Conservation (phyloP, 2,797 vertebrate genomes). For the Ptychadena robeensis region DNA sequence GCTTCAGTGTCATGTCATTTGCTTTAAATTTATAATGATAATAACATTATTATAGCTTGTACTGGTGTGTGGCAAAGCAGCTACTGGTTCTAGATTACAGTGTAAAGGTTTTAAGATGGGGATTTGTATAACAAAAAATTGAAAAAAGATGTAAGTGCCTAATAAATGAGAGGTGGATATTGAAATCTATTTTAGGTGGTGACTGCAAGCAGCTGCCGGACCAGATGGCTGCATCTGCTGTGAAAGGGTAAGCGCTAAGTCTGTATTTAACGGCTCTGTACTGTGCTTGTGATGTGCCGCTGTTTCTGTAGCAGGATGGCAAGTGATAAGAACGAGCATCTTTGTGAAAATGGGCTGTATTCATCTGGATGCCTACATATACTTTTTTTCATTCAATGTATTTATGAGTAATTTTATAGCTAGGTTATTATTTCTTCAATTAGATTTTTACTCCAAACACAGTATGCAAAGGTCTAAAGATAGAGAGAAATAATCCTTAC, state of each 20-base stretch:
- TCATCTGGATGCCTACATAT: not conserved
- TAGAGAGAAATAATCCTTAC: no score
- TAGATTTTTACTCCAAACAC: no score
- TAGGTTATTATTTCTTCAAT: no score
- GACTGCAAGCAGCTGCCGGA: constrained; percentile 69
- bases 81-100: no score
- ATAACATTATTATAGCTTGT: no score
- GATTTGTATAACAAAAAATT: not conserved
- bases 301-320: not conserved
- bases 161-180: constrained; percentile 37
- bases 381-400: no score
- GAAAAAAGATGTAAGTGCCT: not conserved
- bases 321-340: not conserved
- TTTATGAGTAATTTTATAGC: no score
- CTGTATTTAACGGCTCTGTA: constrained; percentile 6
- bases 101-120: not conserved
- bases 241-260: constrained; percentile 72
- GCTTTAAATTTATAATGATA: no score
- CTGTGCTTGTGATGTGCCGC: not conserved
- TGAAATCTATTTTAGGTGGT: constrained; percentile 65
- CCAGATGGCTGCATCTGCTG: constrained; percentile 68
- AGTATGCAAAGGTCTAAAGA: no score
- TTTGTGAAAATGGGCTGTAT: not conserved
- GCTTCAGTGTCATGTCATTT: no score
- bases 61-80: no score